These are phyloP conservation scores for Acipenser oxyrinchus DNA, from an alignment of 2,797 vertebrate genomes.

Conservation along the genomic window DNA sequence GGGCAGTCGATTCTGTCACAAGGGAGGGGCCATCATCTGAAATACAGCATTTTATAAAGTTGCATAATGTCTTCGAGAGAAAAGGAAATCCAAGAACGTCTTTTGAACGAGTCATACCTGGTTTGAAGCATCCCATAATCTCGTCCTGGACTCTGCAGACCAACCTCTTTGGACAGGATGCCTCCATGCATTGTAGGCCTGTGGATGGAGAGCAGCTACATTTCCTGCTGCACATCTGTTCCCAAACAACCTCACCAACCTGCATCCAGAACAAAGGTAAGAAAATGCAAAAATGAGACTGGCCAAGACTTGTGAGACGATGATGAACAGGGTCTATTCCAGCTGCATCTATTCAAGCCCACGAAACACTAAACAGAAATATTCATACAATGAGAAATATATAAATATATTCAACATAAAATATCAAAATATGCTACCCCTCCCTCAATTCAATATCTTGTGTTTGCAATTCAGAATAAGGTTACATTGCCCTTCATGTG, in stretches of 20 bases:
- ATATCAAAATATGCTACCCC: too few relatives aligned
- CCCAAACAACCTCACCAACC: slow-evolving; percentile 3
- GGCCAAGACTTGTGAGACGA: not conserved
- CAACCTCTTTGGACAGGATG: not conserved
- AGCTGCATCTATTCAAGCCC: too few relatives aligned
- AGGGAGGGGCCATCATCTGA: not conserved
- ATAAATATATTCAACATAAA: too few relatives aligned
- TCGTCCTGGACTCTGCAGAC: not conserved
- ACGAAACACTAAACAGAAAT: too few relatives aligned
- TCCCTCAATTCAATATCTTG: too few relatives aligned
- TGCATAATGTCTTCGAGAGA: slow-evolving; percentile 15
- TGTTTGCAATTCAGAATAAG: too few relatives aligned
- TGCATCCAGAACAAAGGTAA: not conserved
- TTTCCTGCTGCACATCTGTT: not conserved
- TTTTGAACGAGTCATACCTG: slow-evolving; percentile 1
- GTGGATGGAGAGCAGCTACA: slow-evolving; percentile 10
- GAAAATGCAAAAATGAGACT: too few relatives aligned
- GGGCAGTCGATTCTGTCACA: slow-evolving; percentile 29
- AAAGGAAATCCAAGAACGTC: not conserved
- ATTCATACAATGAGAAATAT: too few relatives aligned
- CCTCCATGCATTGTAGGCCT: slow-evolving; percentile 6
- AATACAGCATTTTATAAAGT: not conserved
- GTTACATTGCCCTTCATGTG: too few relatives aligned
- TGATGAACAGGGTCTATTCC: not conserved
- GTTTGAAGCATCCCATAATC: not conserved